Percentiles rank a stretch among this genome's conserved stretches.
These are phyloP conservation scores for Neosilurus hyrtlii DNA, from an alignment of 2,797 vertebrate species.

Conservation along the genomic window DNA sequence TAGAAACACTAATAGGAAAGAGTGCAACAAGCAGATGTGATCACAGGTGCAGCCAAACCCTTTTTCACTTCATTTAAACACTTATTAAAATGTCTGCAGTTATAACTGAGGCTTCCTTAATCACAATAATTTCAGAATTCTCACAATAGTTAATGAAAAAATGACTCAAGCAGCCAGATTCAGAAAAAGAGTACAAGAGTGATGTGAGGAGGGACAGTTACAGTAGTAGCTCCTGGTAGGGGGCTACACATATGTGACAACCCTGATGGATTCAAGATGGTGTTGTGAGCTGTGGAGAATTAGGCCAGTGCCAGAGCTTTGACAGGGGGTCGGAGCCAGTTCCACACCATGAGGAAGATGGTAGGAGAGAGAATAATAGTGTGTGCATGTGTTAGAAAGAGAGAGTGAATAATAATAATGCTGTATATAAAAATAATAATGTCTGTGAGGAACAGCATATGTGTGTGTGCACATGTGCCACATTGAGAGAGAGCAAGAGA, in stretches of 20 bases:
- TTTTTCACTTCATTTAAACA: neutral
- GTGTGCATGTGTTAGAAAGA: neutral
- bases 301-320: slow-evolving; percentile 41
- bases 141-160: neutral
- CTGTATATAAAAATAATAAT: neutral
- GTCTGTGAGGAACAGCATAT: neutral
- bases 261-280: slow-evolving; percentile 58
- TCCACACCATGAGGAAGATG: slow-evolving; percentile 27
- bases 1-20: neutral
- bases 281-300: slow-evolving; percentile 36
- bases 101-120: neutral
- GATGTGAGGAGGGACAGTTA: slow-evolving; percentile 10
- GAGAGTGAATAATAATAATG: neutral
- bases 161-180: neutral
- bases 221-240: slow-evolving; percentile 8
- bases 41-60: neutral
- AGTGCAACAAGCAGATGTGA: slow-evolving; percentile 2
- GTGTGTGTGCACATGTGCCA: slow-evolving; percentile 8
- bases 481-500: neutral
- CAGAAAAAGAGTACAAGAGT: neutral
- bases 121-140: neutral
- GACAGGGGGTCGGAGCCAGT: slow-evolving; percentile 36
- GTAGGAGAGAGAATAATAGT: slow-evolving; percentile 9
- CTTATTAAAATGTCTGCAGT: neutral
- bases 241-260: slow-evolving; percentile 41